Conservation (phyloP, 2,888 invertebrate species). For the Thera obeliscata region DNA sequence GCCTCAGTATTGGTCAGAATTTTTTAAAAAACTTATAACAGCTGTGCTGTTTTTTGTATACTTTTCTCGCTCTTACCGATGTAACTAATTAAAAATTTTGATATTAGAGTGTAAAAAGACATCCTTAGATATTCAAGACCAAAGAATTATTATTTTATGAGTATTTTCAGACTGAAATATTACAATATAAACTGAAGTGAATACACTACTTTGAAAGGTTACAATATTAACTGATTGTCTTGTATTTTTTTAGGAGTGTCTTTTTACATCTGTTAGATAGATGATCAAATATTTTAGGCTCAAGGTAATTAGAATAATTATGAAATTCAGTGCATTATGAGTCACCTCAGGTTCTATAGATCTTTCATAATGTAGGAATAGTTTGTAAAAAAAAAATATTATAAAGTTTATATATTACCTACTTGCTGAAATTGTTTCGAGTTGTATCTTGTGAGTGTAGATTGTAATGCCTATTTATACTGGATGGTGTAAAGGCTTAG, state of each 20-base stretch:
- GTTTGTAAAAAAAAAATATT: neutral
- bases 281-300: neutral
- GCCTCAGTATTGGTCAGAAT: too few relatives aligned
- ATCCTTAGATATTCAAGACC: too few relatives aligned
- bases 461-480: constrained; percentile 8
- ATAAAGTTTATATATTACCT: constrained; percentile 16
- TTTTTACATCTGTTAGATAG: neutral
- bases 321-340: neutral
- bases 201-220: too few relatives aligned
- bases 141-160: too few relatives aligned
- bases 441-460: constrained; percentile 10
- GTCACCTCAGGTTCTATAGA: constrained; percentile 13
- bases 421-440: constrained; percentile 18
- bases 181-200: too few relatives aligned
- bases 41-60: too few relatives aligned
- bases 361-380: neutral
- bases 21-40: too few relatives aligned
- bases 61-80: too few relatives aligned
- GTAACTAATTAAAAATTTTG: too few relatives aligned
- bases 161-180: too few relatives aligned
- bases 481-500: constrained; percentile 5
- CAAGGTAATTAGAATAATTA: neutral
- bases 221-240: neutral
- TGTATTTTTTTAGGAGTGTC: neutral
- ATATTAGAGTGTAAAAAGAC: too few relatives aligned